A percentile compares a stretch with the other conserved stretches of the same genome.
These are phyloP conservation scores for Pogona vitticeps DNA, from an alignment of 2,113 vertebrate species.

Conservation along the genomic window DNA sequence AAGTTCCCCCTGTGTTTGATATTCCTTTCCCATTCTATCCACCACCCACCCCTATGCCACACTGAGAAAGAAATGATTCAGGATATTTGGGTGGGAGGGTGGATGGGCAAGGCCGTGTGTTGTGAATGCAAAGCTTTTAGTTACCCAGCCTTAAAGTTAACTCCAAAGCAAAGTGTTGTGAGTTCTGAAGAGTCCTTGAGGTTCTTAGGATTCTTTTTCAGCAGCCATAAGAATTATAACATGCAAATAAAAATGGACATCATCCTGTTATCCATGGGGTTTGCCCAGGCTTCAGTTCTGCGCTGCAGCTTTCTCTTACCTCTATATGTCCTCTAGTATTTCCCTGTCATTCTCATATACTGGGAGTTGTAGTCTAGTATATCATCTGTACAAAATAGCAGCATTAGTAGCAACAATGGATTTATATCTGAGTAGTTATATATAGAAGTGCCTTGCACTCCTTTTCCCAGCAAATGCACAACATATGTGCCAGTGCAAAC, in stretches of 20 bases:
- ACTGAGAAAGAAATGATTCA: constrained; percentile 24
- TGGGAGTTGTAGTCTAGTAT: not conserved
- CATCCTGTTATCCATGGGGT: not conserved
- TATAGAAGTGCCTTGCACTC: not conserved
- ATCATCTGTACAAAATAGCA: not conserved
- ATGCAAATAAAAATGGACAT: not conserved
- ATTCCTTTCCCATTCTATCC: not conserved
- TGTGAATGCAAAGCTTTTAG: not conserved
- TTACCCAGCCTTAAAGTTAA: not conserved
- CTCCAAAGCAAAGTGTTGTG: not conserved
- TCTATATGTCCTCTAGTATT: not conserved
- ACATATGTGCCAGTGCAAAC: too few relatives aligned
- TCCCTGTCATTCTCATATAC: too few relatives aligned
- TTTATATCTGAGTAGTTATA: not conserved
- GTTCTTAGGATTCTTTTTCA: not conserved
- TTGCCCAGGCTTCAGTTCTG: not conserved
- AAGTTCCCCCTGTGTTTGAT: not conserved
- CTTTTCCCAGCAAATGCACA: not conserved
- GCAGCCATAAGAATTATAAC: too few relatives aligned
- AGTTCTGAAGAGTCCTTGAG: not conserved
- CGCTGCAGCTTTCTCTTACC: not conserved
- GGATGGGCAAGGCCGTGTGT: not conserved
- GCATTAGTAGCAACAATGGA: not conserved
- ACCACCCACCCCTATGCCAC: not conserved
- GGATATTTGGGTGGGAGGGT: not conserved